Conservation (phyloP, 2,888 invertebrate genomes). For the Keiferia lycopersicella region DNA sequence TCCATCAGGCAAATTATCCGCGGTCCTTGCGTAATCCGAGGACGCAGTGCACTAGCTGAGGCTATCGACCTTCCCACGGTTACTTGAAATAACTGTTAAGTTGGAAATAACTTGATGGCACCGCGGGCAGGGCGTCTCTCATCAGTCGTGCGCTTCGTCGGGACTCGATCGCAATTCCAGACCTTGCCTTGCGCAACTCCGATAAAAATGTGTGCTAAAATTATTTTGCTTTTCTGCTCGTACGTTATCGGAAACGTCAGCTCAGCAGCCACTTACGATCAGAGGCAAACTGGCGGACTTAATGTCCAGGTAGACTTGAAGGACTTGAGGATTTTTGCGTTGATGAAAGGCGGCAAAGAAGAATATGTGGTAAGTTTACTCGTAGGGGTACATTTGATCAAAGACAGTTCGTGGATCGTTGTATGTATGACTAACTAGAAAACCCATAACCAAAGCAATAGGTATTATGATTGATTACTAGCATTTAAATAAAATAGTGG, state of each 20-base stretch:
- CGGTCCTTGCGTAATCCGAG: conserved; percentile 67
- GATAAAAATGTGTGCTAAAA: conserved; percentile 34
- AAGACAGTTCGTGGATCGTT: no score
- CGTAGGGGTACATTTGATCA: background rate
- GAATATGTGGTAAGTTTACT: conserved; percentile 79
- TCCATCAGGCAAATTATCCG: conserved; percentile 50
- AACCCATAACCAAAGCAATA: no score
- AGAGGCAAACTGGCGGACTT: conserved; percentile 88
- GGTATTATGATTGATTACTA: no score
- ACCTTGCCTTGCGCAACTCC: conserved; percentile 27
- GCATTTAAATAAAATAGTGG: no score
- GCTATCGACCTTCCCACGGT: conserved; percentile 78
- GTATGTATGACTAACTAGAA: no score
- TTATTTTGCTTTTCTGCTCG: conserved; percentile 38
- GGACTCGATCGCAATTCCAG: conserved; percentile 54
- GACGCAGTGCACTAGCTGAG: conserved; percentile 66
- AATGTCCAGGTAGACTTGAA: conserved; percentile 91
- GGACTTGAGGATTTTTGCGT: conserved; percentile 87
- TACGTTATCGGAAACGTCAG: conserved; percentile 44
- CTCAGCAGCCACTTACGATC: conserved; percentile 76
- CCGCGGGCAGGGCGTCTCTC: conserved; percentile 53
- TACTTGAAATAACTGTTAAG: conserved; percentile 79
- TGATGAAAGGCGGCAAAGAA: conserved; percentile 82
- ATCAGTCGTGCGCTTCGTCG: conserved; percentile 59
- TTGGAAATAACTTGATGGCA: conserved; percentile 73